These are phyloP conservation scores for Salvelinus namaycush DNA, from an alignment of 2,113 vertebrate genomes.

Conservation along the genomic window DNA sequence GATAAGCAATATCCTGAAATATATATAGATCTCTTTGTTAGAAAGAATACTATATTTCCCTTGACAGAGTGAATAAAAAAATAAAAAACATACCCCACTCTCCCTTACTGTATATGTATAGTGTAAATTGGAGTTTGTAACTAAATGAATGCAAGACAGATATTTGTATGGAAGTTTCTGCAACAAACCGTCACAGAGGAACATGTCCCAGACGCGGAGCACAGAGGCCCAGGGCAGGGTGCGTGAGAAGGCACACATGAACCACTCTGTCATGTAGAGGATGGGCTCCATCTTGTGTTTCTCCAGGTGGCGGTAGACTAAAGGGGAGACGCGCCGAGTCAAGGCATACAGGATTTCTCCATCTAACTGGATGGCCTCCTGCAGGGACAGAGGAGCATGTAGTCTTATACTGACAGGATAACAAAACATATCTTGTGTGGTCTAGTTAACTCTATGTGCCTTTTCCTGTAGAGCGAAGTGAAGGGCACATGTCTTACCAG, in stretches of 20 bases:
- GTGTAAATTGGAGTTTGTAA: too few relatives aligned
- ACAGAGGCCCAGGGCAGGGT: slow-evolving; percentile 97
- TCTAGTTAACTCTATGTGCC: background rate
- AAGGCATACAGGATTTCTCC: slow-evolving; percentile 94
- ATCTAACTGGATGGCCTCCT: slow-evolving; percentile 97
- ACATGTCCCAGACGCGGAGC: slow-evolving; percentile 98
- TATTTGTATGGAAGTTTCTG: background rate
- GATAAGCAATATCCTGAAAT: too few relatives aligned
- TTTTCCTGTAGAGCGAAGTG: background rate
- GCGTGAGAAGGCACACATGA: slow-evolving; percentile 98
- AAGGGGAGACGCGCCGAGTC: slow-evolving; percentile 84
- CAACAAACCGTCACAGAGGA: slow-evolving; percentile 92
- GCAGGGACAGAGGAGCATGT: slow-evolving; percentile 12
- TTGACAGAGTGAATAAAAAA: too few relatives aligned
- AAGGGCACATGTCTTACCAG: slow-evolving; percentile 71
- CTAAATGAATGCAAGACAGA: background rate
- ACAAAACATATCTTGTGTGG: background rate
- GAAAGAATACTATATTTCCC: too few relatives aligned
- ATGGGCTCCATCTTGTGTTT: slow-evolving; percentile 96
- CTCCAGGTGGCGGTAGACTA: slow-evolving; percentile 89
- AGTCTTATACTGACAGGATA: background rate
- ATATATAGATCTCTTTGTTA: too few relatives aligned
- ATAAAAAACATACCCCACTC: too few relatives aligned
- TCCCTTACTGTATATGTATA: too few relatives aligned
- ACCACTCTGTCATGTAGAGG: slow-evolving; percentile 99